Evolutionary conservation across 2,888 invertebrate genomes (phyloP), one percentile per base, ranked within the genome.

Genomic region (Protophormia terraenovae): DNA sequence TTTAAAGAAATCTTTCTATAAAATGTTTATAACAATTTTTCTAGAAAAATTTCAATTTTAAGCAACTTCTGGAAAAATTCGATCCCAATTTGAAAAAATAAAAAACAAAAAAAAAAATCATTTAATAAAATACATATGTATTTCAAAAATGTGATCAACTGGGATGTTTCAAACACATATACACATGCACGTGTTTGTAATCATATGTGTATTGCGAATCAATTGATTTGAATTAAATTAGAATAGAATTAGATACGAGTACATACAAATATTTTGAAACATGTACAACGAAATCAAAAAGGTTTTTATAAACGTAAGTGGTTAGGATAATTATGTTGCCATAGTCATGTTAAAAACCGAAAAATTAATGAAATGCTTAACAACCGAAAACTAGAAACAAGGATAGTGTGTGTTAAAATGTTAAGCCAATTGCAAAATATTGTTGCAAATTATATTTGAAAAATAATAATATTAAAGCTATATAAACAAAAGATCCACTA

Each of bases 141-240:
- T 35, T 35, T 10, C 2, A 35, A 8, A 35, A 10, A 10, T 10
- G 35, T 8, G 12, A 10, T 1, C 35, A 35, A 10, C 12, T 10
- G 35, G 35, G 12, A 10, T 1, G 10, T 2, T 1, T 12, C 8
- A 35, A 35, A 35, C 12, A 8, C 35, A 2, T n/a, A 35, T 35
- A 10, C 10, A 32, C 14, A 29, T 6, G 32, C 7, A 67, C 10
- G 47, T 47, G 32, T n/a, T 41, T 41, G 41, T 41, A 4, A 41
- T n/a, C n/a, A n/a, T n/a, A n/a, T n/a, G 41, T 41, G 16, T 19
- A 64, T 27, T 62, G 50, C n/a, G 1, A 16, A 19, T 35, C 38
- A 66, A 77, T 41, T 69, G 32, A 58, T 67, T 67, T 47, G 8
- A 67, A 60, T 35, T 55, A 27, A 12, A 47, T 77, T 58, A 47